These are phyloP conservation scores for Trilocha varians DNA, from an alignment of 2,888 invertebrate genomes.

Conservation along the genomic window DNA sequence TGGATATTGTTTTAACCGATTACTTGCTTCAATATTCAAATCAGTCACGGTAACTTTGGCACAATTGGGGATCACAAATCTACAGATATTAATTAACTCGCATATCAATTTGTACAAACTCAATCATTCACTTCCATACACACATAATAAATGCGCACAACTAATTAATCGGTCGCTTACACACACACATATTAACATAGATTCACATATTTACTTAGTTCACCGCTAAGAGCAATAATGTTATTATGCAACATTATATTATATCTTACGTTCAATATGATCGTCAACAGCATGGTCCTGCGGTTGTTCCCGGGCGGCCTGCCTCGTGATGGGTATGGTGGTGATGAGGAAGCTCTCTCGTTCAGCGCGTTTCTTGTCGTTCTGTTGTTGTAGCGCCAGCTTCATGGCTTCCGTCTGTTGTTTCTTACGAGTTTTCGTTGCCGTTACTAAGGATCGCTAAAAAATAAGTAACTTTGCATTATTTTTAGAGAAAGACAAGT, in stretches of 20 bases:
- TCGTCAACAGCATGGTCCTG: conserved; percentile 90
- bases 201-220: no score
- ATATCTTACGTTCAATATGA: conserved; percentile 82
- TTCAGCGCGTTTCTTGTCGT: conserved; percentile 95
- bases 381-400: conserved; percentile 94
- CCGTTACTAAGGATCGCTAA: conserved; percentile 94
- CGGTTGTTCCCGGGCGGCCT: conserved; percentile 97
- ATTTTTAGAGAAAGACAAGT: neutral
- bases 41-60: no score
- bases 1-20: no score
- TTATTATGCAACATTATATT: neutral
- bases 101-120: no score
- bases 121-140: no score
- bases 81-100: no score
- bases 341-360: conserved; percentile 96
- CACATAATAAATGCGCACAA: no score
- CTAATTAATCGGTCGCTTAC: no score
- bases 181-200: no score
- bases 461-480: neutral
- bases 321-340: conserved; percentile 93
- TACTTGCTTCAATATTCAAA: no score
- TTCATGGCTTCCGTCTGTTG: conserved; percentile 99
- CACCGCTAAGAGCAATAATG: no score
- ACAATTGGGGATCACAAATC: no score
- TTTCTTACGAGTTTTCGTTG: conserved; percentile 98